A percentile compares a stretch with the other conserved stretches of the same genome.
These are phyloP conservation scores for Drosophila subobscura DNA, from an alignment of 1,140 invertebrate species.

Conservation along the genomic window DNA sequence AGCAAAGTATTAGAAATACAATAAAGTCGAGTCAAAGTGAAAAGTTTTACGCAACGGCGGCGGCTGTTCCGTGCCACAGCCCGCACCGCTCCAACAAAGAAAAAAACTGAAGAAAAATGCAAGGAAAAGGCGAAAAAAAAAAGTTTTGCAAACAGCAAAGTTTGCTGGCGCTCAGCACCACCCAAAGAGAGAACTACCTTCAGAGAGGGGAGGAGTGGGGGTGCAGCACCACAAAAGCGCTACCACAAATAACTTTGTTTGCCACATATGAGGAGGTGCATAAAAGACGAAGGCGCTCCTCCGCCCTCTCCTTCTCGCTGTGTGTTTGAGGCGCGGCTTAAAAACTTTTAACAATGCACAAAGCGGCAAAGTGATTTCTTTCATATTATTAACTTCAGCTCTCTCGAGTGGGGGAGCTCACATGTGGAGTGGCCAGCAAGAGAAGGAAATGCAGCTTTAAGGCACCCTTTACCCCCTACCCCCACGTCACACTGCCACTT, in stretches of 20 bases:
- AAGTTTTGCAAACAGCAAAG: constrained; percentile 73
- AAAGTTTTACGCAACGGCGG: constrained; percentile 80
- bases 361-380: constrained; percentile 81
- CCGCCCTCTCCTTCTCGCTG: not conserved
- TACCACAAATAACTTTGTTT: constrained; percentile 81
- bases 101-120: constrained; percentile 34
- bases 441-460: constrained; percentile 24
- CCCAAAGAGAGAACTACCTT: constrained; percentile 60
- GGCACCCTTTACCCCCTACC: not conserved
- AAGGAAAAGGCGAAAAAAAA: constrained; percentile 46
- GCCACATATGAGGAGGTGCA: constrained; percentile 58
- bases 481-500: constrained; percentile 27
- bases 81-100: constrained; percentile 50
- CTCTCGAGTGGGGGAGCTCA: constrained; percentile 42
- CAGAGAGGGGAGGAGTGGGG: not conserved
- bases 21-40: constrained; percentile 83
- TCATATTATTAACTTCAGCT: constrained; percentile 80
- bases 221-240: constrained; percentile 67
- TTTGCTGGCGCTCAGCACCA: constrained; percentile 59
- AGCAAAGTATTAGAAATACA: constrained; percentile 82
- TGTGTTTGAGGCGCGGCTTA: constrained; percentile 80
- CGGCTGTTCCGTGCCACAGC: constrained; percentile 30
- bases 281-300: not conserved
- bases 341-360: constrained; percentile 83
- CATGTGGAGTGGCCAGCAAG: constrained; percentile 59